A percentile compares a stretch with the other conserved stretches of the same genome.
These are phyloP conservation scores for Drosophila mayri DNA, from an alignment of 1,140 invertebrate species.

Conservation along the genomic window DNA sequence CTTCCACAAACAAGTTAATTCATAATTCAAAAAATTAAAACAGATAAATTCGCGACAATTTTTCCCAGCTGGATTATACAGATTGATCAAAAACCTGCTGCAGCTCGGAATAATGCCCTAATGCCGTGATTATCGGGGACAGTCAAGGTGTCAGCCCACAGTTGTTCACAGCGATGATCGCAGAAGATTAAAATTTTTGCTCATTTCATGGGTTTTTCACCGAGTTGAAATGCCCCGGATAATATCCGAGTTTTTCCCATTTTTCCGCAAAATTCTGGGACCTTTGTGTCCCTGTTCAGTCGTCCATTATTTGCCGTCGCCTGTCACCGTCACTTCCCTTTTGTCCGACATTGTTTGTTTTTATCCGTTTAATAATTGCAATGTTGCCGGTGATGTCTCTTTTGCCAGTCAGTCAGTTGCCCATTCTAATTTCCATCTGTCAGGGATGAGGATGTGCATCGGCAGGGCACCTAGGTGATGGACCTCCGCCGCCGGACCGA, in stretches of 20 bases:
- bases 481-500: constrained; percentile 19
- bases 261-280: constrained; percentile 43
- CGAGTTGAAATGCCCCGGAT: constrained; percentile 24
- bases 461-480: constrained; percentile 16
- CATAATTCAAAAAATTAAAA: neutral
- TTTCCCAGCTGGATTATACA: constrained; percentile 30
- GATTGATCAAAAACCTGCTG: constrained; percentile 47
- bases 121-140: constrained; percentile 37
- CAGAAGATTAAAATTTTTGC: constrained; percentile 57
- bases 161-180: constrained; percentile 40
- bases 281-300: constrained; percentile 33
- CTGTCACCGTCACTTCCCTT: constrained; percentile 62
- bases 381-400: constrained; percentile 59
- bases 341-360: constrained; percentile 67
- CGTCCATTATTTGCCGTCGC: constrained; percentile 53
- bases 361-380: constrained; percentile 69
- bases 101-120: constrained; percentile 35
- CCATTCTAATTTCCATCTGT: constrained; percentile 68
- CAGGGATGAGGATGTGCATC: constrained; percentile 26
- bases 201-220: constrained; percentile 70
- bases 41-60: neutral
- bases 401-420: constrained; percentile 39
- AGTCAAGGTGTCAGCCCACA: constrained; percentile 44
- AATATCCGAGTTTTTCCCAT: constrained; percentile 55
- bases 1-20: neutral